Evolutionary conservation across 2,113 vertebrate genomes (phyloP), one percentile per base, ranked within the genome.

Genomic region (Brachyhypopomus occidentalis): DNA sequence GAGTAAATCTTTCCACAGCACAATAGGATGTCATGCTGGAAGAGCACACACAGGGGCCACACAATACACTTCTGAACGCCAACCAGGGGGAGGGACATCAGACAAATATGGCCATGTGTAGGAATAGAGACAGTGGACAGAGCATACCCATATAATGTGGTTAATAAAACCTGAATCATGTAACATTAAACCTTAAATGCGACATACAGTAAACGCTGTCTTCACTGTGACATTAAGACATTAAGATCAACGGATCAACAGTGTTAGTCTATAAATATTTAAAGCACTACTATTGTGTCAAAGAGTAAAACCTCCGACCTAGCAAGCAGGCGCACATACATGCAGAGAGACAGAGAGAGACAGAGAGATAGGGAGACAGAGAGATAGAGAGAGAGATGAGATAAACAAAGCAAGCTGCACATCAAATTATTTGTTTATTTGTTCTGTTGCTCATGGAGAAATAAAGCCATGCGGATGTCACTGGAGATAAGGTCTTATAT

Each of bases 231-330:
- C n/a, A n/a, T n/a, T n/a, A n/a, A n/a, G n/a, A n/a, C n/a, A n/a
- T n/a, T n/a, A n/a, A 34, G 63, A 64, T 27, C 7, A 66, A 30
- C 30, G 3, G 1, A 64, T 77, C 14, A 64, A 4, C 0, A 66
- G 75, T 55, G 45, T 25, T 12, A 30, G 30, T 11, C n/a, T n/a
- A n/a, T n/a, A 30, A 77, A 77, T 66, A 55, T 77, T 66, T 69
- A 48, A 69, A 56, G n/a, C 14, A 25, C 20, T 19, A 30, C 23
- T 78, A 30, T 78, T 70, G 48, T 41, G 38, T 17, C 55, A 58
- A 20, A 67, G 7, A 55, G 30, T 16, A 36, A 55, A 69, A 27
- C 36, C 27, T 41, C 8, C 14, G n/a, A 20, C 17, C 22, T 30
- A 30, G 30, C 30, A 30, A 30, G 30, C 30, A 30, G 1, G 3